Evolutionary conservation across 2,888 invertebrate species (phyloP).

Genomic region (Halictus quadricinctus): DNA sequence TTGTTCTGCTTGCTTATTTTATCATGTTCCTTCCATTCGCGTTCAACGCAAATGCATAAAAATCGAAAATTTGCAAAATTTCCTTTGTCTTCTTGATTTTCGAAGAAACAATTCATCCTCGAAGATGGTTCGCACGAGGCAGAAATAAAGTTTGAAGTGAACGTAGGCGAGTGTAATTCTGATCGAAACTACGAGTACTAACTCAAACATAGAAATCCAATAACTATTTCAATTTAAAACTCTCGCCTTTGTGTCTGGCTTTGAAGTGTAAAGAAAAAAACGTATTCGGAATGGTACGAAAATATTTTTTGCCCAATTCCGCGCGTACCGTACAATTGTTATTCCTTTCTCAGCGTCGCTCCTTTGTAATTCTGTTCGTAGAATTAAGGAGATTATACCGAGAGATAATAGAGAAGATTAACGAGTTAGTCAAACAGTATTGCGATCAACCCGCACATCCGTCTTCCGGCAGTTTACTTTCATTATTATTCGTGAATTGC

Average conservation of each 20-base stretch:
- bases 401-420: background rate
- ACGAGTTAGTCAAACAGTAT: background rate
- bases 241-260: background rate
- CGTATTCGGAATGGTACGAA: background rate
- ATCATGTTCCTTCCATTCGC: too few relatives aligned
- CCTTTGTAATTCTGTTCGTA: background rate
- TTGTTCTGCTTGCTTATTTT: too few relatives aligned
- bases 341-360: background rate
- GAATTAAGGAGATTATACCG: background rate
- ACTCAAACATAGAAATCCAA: conserved; percentile 4
- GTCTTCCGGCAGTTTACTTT: background rate
- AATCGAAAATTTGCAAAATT: background rate
- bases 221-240: conserved; percentile 10
- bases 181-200: background rate
- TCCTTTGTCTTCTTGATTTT: background rate
- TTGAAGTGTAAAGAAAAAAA: background rate
- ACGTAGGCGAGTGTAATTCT: background rate
- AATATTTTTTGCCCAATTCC: background rate
- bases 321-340: background rate
- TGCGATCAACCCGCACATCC: background rate
- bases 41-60: background rate
- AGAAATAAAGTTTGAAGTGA: background rate
- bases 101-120: background rate
- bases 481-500: background rate
- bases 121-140: background rate